phyloP scores from a whole-genome alignment of 2,113 vertebrate genomes.

The Percina caprodes region DNA sequence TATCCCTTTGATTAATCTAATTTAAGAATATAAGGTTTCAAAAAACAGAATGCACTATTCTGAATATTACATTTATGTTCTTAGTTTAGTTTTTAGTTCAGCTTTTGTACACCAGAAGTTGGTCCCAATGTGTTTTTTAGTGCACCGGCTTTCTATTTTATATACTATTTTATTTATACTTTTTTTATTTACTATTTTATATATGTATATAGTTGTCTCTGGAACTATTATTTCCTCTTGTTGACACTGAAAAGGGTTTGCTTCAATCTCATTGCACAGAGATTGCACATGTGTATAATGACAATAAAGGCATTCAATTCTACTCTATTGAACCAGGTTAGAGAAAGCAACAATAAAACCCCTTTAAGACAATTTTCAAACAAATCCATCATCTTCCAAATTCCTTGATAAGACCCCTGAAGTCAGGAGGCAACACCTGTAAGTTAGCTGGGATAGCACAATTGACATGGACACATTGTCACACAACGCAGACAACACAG shows the following conservation, averaged over 20 bases:
- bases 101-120: too few relatives aligned
- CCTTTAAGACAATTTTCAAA: background rate
- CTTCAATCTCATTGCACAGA: too few relatives aligned
- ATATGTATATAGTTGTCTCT: too few relatives aligned
- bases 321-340: background rate
- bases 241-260: too few relatives aligned
- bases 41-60: background rate
- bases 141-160: background rate
- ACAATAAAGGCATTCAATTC: too few relatives aligned
- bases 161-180: too few relatives aligned
- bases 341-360: background rate
- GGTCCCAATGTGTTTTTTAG: background rate
- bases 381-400: background rate
- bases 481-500: background rate
- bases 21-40: background rate
- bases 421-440: background rate
- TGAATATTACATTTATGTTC: conserved; percentile 17
- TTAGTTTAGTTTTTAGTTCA: background rate
- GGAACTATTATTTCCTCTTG: too few relatives aligned
- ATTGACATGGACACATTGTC: background rate
- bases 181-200: too few relatives aligned
- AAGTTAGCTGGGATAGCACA: background rate
- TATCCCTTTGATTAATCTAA: background rate
- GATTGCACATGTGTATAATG: too few relatives aligned
- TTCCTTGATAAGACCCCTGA: background rate